Evolutionary conservation across 2,888 invertebrate species (phyloP), one percentile per base, ranked within the genome.

Genomic region (Caprella mutica): DNA sequence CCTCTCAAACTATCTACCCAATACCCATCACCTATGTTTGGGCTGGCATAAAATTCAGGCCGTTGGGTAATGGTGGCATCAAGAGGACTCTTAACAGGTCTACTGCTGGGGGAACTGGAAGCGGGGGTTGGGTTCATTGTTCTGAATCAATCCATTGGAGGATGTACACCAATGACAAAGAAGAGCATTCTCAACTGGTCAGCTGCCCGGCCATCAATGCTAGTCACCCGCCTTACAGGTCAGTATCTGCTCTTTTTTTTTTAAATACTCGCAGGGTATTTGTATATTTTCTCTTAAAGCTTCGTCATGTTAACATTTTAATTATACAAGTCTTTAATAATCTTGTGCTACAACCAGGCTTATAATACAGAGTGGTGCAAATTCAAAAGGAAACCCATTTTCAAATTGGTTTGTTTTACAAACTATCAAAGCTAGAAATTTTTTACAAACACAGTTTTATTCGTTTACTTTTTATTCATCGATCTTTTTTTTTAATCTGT

Each of bases 101-200:
- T 12, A 48, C 19, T 21, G 29, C 21, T 4, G 14, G 9, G 33
- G 30, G 29, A 21, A n/a, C 48, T 30, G 48, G n/a, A 6, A 30
- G 24, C 35, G 33, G 46, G 2, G 29, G 58, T n/a, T 60, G 60
- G 64, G 55, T 60, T 39, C 73, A 69, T 70, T 81, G 80, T 68
- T 75, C 74, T 65, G 77, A 77, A 59, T 74, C 78, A 4, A 76
- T 82, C 46, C 76, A 76, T 56, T 85, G 84, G 84, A 76, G 77
- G 17, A 72, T 77, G 64, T 40, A 59, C 19, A 55, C 55, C 17
- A 39, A 52, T 12, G 44, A 53, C 5, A 30, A 35, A 14, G 58
- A 58, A 39, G 55, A 56, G 58, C 38, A 52, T 26, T 52, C 53
- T 19, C 52, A 58, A 14, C 48, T 55, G 19, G 53, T 56, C 43